Percentiles rank a stretch among this genome's conserved stretches.
Evolutionary conservation across 1,140 invertebrate species (phyloP).

Genomic region (Drosophila mayri): DNA sequence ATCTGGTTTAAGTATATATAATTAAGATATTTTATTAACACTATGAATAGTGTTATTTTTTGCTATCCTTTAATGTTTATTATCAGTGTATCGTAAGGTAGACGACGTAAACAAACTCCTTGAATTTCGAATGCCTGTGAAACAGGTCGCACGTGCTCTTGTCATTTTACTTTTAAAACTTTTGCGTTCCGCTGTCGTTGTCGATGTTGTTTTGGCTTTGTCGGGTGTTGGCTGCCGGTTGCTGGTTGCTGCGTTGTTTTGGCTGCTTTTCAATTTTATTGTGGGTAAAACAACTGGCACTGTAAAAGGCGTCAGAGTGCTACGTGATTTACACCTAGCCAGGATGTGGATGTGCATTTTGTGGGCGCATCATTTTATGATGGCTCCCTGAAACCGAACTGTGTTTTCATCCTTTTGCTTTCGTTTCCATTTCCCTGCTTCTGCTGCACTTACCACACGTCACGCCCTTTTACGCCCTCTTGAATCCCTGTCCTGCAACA

Average conservation of each 20-base stretch:
- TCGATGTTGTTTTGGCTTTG: slow-evolving; percentile 46
- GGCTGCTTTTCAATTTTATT: slow-evolving; percentile 82
- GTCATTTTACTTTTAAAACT: slow-evolving; percentile 82
- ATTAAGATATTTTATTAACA: too few relatives aligned
- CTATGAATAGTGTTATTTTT: too few relatives aligned
- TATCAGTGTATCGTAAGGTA: slow-evolving; percentile 17
- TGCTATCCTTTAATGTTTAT: not conserved
- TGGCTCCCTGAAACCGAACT: slow-evolving; percentile 55
- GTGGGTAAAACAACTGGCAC: slow-evolving; percentile 74
- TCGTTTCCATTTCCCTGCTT: slow-evolving; percentile 22
- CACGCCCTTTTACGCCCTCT: slow-evolving; percentile 30
- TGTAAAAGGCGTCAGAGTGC: slow-evolving; percentile 78
- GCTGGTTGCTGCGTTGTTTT: slow-evolving; percentile 49
- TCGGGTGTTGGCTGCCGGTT: slow-evolving; percentile 26
- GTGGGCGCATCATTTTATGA: slow-evolving; percentile 75
- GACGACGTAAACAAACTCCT: slow-evolving; percentile 60
- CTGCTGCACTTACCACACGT: slow-evolving; percentile 62
- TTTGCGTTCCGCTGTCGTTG: slow-evolving; percentile 71
- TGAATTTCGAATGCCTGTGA: slow-evolving; percentile 49
- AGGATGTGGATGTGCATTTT: slow-evolving; percentile 68
- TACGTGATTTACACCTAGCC: slow-evolving; percentile 80
- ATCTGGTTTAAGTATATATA: too few relatives aligned
- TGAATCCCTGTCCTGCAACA: not conserved
- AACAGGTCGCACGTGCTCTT: slow-evolving; percentile 75
- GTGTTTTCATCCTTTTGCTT: slow-evolving; percentile 29